Evolutionary conservation across 2,113 vertebrate genomes (phyloP), one percentile per base, ranked within the genome.

Genomic region (Condylura cristata): DNA sequence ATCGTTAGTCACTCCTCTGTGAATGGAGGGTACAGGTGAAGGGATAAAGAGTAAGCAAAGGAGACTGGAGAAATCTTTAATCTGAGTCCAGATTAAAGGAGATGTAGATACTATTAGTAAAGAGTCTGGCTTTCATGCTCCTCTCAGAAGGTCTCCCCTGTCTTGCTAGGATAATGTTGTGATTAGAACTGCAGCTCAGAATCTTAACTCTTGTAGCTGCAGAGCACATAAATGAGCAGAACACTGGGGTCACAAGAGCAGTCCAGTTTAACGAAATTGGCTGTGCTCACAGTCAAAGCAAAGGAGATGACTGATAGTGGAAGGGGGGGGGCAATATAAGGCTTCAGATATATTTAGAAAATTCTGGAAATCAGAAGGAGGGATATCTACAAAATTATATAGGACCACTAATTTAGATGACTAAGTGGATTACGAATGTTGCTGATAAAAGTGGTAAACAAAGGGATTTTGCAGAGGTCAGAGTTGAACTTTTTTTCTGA

Each of bases 391-490:
- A 37, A 17, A 68, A 68, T 34, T 44, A 79, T 9, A 84, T 28
- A 22, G 37, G 3, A 10, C 12, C 61, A 14, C 9, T n/a, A 6
- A 20, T 76, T 39, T 93, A 22, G 39, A 34, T 66, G 20, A 51
- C n/a, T 32, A 60, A 3, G 24, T 71, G 2, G 18, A 41, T 14
- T 74, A 32, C 18, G 17, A 53, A 48, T 11, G 4, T 5, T 44
- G 37, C 13, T 86, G 37, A 26, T 32, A 26, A 66, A 83, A 76
- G 12, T 39, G 24, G 61, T 60, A 28, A 82, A 28, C 13, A 32
- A 85, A 56, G 41, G 44, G 30, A 76, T 56, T 93, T 82, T 74
- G 6, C 17, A 71, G 66, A 53, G 12, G 82, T 74, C 20, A 80
- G 9, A 82, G 6, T 12, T 51, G 37, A 89, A 4, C 9, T 26